Evolutionary conservation across 2,888 invertebrate species (phyloP), one percentile per base, ranked within the genome.

Genomic region (Andrena chrysosceles): DNA sequence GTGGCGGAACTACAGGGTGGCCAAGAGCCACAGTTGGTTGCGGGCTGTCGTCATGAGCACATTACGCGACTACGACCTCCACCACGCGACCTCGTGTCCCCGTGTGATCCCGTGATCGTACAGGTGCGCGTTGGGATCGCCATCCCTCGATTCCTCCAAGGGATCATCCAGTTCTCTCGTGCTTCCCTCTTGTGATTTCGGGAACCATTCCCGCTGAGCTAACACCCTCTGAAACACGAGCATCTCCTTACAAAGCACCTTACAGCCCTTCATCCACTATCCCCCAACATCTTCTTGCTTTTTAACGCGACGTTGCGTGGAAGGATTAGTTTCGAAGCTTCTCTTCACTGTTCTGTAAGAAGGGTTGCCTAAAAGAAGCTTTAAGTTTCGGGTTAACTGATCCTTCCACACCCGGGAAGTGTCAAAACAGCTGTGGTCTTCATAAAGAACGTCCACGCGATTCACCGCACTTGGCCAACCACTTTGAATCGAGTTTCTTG

Each of bases 11-110:
- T 90, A 87, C 88, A 80, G 82, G 86, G 89, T 84, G 88, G 85
- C 86, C 76, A 83, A 84, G 91, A 92, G 91, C 92, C 91, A 92
- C 92, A 92, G 92, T 92, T 92, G 92, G 92, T 92, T 92, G 92
- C 91, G 92, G 89, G 90, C 91, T 90, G 83, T 90, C 91, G 91
- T 85, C 88, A 91, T 88, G 91, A 86, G 84, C 90, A 85, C 88
- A 91, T 86, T 87, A 85, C 80, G 80, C 75, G 81, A 52, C 20
- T 81, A 79, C 74, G 74, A 75, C 54, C 35, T 64, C 48, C 62
- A 69, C 76, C 59, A 49, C 74, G 87, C 80, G 82, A 82, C 75
- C 84, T 84, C 84, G 85, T 84, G 84, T 60, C 56, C 52, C 42
- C 76, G 29, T 20, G 52, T 35, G 56, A 72, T 78, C 60, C 73